Base-by-base conservation (phyloP, 2,113 vertebrate species). In the Sceloporus undulatus region DNA sequence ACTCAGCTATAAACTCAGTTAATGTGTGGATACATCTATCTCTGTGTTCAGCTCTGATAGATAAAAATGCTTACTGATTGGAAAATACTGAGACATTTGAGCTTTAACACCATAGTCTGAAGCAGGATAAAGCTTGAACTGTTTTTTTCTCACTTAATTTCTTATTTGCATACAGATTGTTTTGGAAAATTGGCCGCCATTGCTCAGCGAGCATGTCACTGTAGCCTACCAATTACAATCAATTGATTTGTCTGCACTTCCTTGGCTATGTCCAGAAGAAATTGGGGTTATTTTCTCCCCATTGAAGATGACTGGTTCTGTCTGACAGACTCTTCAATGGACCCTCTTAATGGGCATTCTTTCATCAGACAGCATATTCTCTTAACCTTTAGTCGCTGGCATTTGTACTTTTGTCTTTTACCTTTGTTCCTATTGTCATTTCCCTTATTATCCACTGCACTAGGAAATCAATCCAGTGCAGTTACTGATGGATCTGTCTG, bases 91-190 rank as follows among this genome's bases (percentile, higher is more conserved):
- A 62, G 23, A 8, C 14, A 65, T 42, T 56, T 77, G 23, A 65
- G 68, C 66, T 73, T 52, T n/a, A 77, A 65, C 27, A 29, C 73
- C 54, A n/a, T 10, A 66, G 62, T 68, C 48, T 19, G 40, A 68
- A 4, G 65, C 10, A 8, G 29, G 29, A 68, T 34, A 68, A 48
- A 79, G 25, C 62, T 85, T 18, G 16, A 85, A 56, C 3, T 34
- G 40, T 79, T 78, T 70, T 9, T 52, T 34, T 34, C 40, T 19
- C 18, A 52, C 14, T 9, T 85, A 29, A 48, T n/a, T 85, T 65
- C 84, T 85, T 42, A 85, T n/a, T 77, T 78, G 85, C 59, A 79
- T 86, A 9, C 25, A n/a, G 59, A 65, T 76, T 77, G 18, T 16
- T 19, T 48, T 68, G 27, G 56, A 65, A 78, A 78, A 34, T 23